A percentile compares a stretch with the other conserved stretches of the same genome.
Evolutionary conservation across 2,113 vertebrate species (phyloP).

Genomic region (Rhipidura dahli): DNA sequence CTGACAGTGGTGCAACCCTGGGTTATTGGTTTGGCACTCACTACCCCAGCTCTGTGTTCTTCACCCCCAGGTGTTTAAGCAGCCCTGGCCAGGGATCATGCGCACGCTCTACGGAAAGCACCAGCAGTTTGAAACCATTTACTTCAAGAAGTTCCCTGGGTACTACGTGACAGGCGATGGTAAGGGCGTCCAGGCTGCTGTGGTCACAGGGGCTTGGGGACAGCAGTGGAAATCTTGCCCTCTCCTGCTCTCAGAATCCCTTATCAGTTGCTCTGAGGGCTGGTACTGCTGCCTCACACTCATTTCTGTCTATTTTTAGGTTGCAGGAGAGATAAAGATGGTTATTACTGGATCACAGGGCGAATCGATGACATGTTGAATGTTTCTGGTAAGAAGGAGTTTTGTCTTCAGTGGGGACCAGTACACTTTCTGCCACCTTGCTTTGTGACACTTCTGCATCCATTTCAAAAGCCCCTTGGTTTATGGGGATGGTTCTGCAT

Average conservation of each 20-base stretch:
- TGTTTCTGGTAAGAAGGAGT: constrained; percentile 85
- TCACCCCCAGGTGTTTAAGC: constrained; percentile 88
- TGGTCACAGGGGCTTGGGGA: neutral
- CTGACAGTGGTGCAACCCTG: accelerated
- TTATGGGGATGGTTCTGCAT: neutral
- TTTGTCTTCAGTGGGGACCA: neutral
- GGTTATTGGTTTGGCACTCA: neutral
- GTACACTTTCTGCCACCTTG: neutral
- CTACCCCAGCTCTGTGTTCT: neutral
- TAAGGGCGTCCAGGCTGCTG: constrained; percentile 48
- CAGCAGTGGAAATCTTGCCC: neutral
- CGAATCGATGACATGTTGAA: constrained; percentile 98
- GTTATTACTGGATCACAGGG: constrained; percentile 98
- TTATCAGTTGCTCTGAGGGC: neutral
- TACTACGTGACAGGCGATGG: constrained; percentile 97
- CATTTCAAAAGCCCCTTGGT: neutral
- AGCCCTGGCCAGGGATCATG: constrained; percentile 98
- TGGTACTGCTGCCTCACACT: neutral
- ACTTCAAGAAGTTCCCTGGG: constrained; percentile 97
- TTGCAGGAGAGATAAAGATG: constrained; percentile 92
- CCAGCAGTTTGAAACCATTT: constrained; percentile 85
- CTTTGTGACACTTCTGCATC: neutral
- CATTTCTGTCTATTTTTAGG: constrained; percentile 73
- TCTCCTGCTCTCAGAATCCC: neutral
- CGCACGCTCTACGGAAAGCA: constrained; percentile 90